Base-by-base conservation (phyloP, 2,797 vertebrate genomes). In the Lithobates pipiens region DNA sequence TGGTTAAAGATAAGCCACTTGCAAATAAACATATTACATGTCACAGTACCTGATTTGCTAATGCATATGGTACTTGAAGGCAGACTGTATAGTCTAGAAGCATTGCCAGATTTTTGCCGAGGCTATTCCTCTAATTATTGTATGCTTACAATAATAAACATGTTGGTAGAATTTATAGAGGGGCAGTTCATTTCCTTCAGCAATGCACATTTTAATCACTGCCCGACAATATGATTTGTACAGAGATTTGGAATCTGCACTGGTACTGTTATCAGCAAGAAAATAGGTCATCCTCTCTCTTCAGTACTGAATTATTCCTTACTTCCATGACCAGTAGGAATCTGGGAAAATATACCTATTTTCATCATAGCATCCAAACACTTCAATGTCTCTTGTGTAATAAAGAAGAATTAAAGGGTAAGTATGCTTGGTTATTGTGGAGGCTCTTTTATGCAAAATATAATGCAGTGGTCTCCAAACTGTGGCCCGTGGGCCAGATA, bases 31-130 rank as follows among this genome's bases (percentile, higher is more conserved):
- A 81, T 81, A 39, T 57, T 39, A 72, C 69, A 81, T 81, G 79
- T 61, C 79, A 81, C 46, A 73, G 46, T 32, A 81, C 69, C 69
- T 81, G 79, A 81, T 81, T 81, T 81, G 69, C 69, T 81, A 80
- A 80, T 68, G 67, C 46, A 57, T 73, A 10, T 73, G 69, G 79
- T 50, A 81, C 34, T 81, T 72, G 79, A 25, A 73, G 69, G 72
- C 44, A 63, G 79, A 27, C 79, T 72, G 69, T 81, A 42, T 81
- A 81, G 68, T 81, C 68, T 81, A 72, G 27, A 73, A 23, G 79
- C 23, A 72, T 73, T 72, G 50, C 50, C 68, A 73, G 42, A 81
- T 39, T 72, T 72, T 67, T 57, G 23, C 68, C 5, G 3, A 57
- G 23, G 21, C 68, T 72, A 44, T 81, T 29, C n/a, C 44, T 72